These are phyloP conservation scores for Conops quadrifasciatus DNA, from an alignment of 2,888 invertebrate species.

Conservation along the genomic window DNA sequence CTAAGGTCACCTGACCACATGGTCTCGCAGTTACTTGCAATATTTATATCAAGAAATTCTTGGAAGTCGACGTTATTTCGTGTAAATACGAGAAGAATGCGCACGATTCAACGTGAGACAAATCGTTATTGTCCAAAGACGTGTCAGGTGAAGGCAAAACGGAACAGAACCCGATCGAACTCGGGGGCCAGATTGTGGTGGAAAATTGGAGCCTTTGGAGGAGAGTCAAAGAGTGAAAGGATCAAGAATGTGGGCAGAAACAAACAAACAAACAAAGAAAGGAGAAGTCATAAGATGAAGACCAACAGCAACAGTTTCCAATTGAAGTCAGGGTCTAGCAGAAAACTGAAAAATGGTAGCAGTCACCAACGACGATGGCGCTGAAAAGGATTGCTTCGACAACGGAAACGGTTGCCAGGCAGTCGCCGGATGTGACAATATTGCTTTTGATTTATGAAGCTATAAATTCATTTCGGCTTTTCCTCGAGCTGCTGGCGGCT, in stretches of 20 bases:
- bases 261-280: not conserved
- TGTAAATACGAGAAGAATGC: conserved; percentile 22
- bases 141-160: not conserved
- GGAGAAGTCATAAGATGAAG: not conserved
- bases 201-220: not conserved
- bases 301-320: not conserved
- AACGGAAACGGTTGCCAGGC: conserved; percentile 44
- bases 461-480: conserved; percentile 55
- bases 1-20: conserved; percentile 4
- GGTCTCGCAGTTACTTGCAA: conserved; percentile 21
- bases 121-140: conserved; percentile 3
- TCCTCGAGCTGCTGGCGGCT: not conserved
- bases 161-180: not conserved
- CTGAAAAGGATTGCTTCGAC: not conserved
- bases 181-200: not conserved
- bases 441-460: conserved; percentile 60
- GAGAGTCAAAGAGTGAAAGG: not conserved
- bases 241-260: not conserved
- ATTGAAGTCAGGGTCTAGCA: conserved; percentile 19
- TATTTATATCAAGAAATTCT: conserved; percentile 31
- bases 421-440: conserved; percentile 57
- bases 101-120: conserved; percentile 22
- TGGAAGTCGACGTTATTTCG: conserved; percentile 17
- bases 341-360: not conserved
- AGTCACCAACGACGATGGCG: not conserved